Base-by-base conservation (phyloP, 2,888 invertebrate genomes). In the Pheosia gnoma region DNA sequence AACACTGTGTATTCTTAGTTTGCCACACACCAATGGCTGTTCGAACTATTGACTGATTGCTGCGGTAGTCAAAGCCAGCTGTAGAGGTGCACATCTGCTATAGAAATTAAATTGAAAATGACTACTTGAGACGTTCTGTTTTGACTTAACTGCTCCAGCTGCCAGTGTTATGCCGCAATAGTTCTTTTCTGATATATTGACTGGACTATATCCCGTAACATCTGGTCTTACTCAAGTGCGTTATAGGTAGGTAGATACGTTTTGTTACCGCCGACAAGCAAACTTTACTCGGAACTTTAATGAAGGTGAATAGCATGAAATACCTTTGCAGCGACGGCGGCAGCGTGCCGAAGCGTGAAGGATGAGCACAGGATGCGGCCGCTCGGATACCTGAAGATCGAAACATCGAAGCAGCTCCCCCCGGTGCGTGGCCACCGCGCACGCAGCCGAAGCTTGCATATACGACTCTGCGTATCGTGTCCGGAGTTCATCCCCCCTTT, bases 271-370 rank as follows among this genome's bases (percentile, higher is more conserved):
- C 61, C 60, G 47, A 57, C 37, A 60, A 39, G 53, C 58, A 58
- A 60, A 55, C n/a, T 13, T 39, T 59, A 68, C 62, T 68, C 72
- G 69, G 75, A 78, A 62, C 70, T 75, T 80, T 81, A 81, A 82
- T 85, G 71, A 78, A 83, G 85, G 85, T 87, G 82, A 88, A 89
- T 76, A 89, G 85, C 83, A 75, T 86, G 78, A 79, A 79, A 78
- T 86, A 85, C 83, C 82, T 89, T 91, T 91, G 76, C 91, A 91
- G 91, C 87, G 74, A 68, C 80, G 75, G 84, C 84, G 79, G 82
- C 75, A 74, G 74, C 78, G 71, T 72, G 79, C 71, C 81, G 84
- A 79, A 80, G 82, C 68, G 69, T 73, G 82, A 82, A 72, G 80
- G 74, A 61, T 60, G 66, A 77, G 78, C 68, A 67, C 77, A 77